These are phyloP conservation scores for Pristionchus exspectatus DNA, from an alignment of 2,888 invertebrate species.

Conservation along the genomic window DNA sequence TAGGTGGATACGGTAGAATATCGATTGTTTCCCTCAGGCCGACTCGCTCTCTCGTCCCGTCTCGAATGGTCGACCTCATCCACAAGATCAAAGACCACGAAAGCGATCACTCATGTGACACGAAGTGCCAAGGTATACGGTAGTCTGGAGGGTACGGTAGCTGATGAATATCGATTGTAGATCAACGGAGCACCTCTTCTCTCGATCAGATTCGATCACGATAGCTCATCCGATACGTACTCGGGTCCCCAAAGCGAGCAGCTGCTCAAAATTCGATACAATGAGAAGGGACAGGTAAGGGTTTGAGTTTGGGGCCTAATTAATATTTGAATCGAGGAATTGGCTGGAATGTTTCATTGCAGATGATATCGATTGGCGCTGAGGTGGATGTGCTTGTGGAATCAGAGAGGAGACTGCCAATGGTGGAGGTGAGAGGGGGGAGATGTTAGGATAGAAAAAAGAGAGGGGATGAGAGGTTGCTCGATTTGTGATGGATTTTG, in stretches of 20 bases:
- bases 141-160: neutral
- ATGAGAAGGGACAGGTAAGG: slow-evolving; percentile 41
- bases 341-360: neutral
- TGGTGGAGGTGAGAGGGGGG: slow-evolving; percentile 29
- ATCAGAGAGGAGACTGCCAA: slow-evolving; percentile 34
- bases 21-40: slow-evolving; percentile 10
- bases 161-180: slow-evolving; percentile 23
- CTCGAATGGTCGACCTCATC: slow-evolving; percentile 44
- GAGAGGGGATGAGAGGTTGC: neutral
- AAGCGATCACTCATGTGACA: slow-evolving; percentile 35
- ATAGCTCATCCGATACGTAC: neutral
- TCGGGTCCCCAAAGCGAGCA: slow-evolving; percentile 24
- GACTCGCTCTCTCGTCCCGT: slow-evolving; percentile 45
- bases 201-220: slow-evolving; percentile 34
- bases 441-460: neutral
- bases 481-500: neutral
- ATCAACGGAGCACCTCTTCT: slow-evolving; percentile 47
- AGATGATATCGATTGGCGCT: slow-evolving; percentile 46
- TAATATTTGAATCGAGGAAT: neutral
- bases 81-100: slow-evolving; percentile 48
- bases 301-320: neutral
- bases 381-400: slow-evolving; percentile 49
- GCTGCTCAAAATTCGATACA: slow-evolving; percentile 40
- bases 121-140: slow-evolving; percentile 36
- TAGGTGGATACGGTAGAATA: slow-evolving; percentile 12